Base-by-base conservation (phyloP, 2,113 vertebrate species). In the Centrocercus urophasianus region DNA sequence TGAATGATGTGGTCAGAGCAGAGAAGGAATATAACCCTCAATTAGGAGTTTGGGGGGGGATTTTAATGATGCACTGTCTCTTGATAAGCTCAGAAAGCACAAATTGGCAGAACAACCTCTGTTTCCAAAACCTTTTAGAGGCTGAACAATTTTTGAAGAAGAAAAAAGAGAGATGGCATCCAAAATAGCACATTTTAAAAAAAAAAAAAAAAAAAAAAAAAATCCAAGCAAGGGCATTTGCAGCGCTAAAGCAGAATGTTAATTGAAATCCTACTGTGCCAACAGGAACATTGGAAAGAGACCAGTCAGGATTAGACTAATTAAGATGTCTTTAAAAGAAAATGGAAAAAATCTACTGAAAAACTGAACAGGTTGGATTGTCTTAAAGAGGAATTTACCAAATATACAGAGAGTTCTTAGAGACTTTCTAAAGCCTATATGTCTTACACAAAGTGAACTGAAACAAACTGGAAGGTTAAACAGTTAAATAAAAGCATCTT, bases 301-400 rank as follows among this genome's bases (percentile, higher is more conserved):
- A 98, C 98, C 97, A 98, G 96, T 98, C 97, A 98, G 97, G 98
- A 98, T 98, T 97, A 97, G 97, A 96, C 97, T 98, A 98, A 98
- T 98, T 98, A 98, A 98, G 97, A 98, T 97, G 96, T 98, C 97
- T 98, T 97, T 97, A 98, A 97, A 97, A 97, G 93, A 96, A 97
- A 97, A 47, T 6, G 1, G 36, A 42, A 59, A 78, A 75, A 72
- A 86, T 43, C 56, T 50, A 83, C 83, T 92, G 92, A 87, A 86
- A 96, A 95, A 88, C 45, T 74, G 97, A 98, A 95, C 98, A 98
- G 97, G 97, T 98, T 98, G 97, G 95, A 93, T 95, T 85, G 88
- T 97, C 96, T 97, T 98, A 97, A 97, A 96, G 97, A 97, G 95
- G 94, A 97, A 97, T 91, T 89, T 96, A 97, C 96, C 88, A 63